Evolutionary conservation across 2,797 vertebrate species (phyloP).

Genomic region (Poecilia gillii): DNA sequence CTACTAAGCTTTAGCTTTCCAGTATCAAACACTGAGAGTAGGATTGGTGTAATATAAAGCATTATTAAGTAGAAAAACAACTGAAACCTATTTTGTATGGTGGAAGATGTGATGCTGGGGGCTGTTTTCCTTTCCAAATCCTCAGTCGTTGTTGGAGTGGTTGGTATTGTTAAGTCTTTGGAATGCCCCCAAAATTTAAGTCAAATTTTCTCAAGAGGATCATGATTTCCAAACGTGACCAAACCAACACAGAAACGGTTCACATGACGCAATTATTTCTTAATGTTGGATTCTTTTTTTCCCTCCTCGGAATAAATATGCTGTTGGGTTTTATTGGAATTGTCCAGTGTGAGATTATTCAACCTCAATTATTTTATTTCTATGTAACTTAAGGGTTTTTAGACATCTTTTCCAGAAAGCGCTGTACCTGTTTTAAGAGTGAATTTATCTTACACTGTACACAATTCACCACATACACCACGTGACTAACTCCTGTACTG

Average conservation of each 20-base stretch:
- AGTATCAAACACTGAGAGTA: background rate
- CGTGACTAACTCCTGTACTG: background rate
- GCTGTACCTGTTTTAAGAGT: background rate
- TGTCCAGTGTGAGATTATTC: background rate
- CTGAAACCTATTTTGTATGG: background rate
- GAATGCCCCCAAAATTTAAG: background rate
- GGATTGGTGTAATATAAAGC: background rate
- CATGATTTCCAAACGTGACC: background rate
- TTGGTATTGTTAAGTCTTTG: background rate
- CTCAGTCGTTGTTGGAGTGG: background rate
- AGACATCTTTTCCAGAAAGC: background rate
- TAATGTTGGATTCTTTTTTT: background rate
- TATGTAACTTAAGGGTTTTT: background rate
- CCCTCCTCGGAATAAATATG: background rate
- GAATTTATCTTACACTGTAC: constrained; percentile 19
- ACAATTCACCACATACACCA: background rate
- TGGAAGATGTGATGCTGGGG: background rate
- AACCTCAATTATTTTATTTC: background rate
- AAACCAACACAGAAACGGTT: background rate
- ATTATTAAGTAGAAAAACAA: background rate
- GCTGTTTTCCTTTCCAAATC: background rate
- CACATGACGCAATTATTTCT: background rate
- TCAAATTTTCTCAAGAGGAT: background rate
- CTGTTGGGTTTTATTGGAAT: background rate
- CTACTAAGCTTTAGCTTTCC: background rate